These are phyloP conservation scores for Eutrigla gurnardus DNA, from an alignment of 2,797 vertebrate genomes.

Conservation along the genomic window DNA sequence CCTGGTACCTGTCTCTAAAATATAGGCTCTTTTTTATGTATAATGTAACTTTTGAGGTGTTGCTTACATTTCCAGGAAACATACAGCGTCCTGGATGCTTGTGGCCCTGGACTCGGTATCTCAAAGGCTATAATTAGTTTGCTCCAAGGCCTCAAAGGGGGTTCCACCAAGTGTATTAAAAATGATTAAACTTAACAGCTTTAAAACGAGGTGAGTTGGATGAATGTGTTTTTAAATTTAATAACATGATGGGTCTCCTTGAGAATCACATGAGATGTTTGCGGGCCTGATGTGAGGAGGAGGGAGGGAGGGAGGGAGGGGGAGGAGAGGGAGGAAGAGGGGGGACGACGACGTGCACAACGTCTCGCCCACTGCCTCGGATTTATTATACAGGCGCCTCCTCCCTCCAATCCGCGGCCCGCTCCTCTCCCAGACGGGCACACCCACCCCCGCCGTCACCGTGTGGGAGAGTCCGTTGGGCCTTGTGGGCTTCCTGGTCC, in stretches of 20 bases:
- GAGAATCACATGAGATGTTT: constrained; percentile 3
- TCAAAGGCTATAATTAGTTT: not conserved
- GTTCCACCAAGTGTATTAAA: not conserved
- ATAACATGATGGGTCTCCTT: not conserved
- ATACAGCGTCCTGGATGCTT: not conserved
- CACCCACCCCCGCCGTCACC: constrained; percentile 79
- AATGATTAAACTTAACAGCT: not conserved
- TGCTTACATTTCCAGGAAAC: not conserved
- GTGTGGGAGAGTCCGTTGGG: constrained; percentile 76
- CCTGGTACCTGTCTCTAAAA: not conserved
- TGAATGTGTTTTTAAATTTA: not conserved
- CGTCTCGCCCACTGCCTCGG: constrained; percentile 49
- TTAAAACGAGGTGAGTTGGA: too few species aligned
- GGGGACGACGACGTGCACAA: constrained; percentile 38
- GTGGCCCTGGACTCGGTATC: not conserved
- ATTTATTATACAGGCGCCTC: constrained; percentile 66
- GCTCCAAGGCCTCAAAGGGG: not conserved
- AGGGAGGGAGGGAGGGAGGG: not conserved
- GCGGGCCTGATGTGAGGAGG: not conserved
- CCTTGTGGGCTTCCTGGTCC: constrained; percentile 84
- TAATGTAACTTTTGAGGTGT: not conserved
- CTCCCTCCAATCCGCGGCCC: constrained; percentile 73
- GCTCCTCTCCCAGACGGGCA: constrained; percentile 73
- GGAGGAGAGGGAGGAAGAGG: not conserved
- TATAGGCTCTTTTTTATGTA: too few species aligned